phyloP scores from a whole-genome alignment of 2,888 invertebrate species.

The Timandra comae region DNA sequence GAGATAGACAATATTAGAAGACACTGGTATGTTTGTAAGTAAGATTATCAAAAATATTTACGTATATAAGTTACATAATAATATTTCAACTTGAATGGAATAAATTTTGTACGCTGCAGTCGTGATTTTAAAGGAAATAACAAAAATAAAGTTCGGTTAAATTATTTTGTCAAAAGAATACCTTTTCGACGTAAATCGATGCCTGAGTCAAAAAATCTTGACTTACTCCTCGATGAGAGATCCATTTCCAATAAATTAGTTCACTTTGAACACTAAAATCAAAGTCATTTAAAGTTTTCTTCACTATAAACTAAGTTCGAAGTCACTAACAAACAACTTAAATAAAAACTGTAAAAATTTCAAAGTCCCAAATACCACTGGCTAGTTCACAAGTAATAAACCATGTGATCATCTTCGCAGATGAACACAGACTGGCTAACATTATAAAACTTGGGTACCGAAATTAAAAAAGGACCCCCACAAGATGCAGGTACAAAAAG shows the following conservation, averaged over 20 bases:
- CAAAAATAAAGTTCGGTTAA: no score
- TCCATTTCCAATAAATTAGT: constrained; percentile 45
- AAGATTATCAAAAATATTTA: no score
- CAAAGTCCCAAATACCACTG: constrained; percentile 47
- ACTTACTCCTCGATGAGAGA: constrained; percentile 72
- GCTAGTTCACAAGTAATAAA: constrained; percentile 56
- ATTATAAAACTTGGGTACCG: constrained; percentile 54
- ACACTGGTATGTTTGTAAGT: no score
- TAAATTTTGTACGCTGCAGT: no score
- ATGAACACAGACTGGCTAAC: constrained; percentile 75
- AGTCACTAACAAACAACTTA: constrained; percentile 6
- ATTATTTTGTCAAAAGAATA: constrained; percentile 41
- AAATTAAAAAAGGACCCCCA: constrained; percentile 64
- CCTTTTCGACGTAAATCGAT: constrained; percentile 73
- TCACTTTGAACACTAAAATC: constrained; percentile 22
- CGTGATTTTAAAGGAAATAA: no score
- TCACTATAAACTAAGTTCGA: background rate
- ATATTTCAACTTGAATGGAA: no score
- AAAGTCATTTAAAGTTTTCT: constrained; percentile 25
- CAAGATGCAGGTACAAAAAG: constrained; percentile 69
- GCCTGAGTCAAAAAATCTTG: constrained; percentile 76
- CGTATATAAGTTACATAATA: no score
- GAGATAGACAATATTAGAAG: no score
- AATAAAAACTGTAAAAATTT: constrained; percentile 12
- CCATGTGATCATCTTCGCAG: constrained; percentile 75